These are phyloP conservation scores for Plutella xylostella DNA, from an alignment of 2,888 invertebrate genomes.

Conservation along the genomic window DNA sequence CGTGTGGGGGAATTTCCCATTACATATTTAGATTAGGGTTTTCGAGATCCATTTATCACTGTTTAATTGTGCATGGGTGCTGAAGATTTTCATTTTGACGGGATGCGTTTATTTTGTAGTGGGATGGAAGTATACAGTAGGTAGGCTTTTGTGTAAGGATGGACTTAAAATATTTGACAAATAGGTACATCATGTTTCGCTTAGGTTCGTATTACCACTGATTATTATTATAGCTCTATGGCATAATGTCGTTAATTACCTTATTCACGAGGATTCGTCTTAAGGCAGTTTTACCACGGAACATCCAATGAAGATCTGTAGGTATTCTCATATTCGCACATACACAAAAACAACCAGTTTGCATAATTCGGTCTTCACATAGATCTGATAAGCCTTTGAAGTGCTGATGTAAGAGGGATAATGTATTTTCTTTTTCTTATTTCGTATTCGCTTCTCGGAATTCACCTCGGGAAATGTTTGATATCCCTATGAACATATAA, in stretches of 20 bases:
- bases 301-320: neutral
- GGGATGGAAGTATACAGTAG: no score
- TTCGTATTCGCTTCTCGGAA: neutral
- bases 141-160: no score
- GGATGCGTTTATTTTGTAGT: no score
- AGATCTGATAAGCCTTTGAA: constrained; percentile 54
- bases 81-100: constrained; percentile 38
- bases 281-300: neutral
- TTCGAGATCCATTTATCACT: constrained; percentile 66
- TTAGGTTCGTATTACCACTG: no score
- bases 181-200: no score
- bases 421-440: neutral
- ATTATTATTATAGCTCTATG: no score
- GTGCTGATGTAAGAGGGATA: constrained; percentile 57
- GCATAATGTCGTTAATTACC: no score
- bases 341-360: neutral
- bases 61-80: constrained; percentile 59
- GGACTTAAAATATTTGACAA: no score
- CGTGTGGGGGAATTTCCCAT: constrained; percentile 61
- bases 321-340: neutral
- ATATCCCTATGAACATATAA: no score
- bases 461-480: no score
- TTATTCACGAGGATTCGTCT: no score
- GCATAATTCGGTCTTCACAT: neutral
- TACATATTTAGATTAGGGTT: constrained; percentile 70